Evolutionary conservation across 2,888 invertebrate genomes (phyloP).

Genomic region (Yponomeuta cagnagella): DNA sequence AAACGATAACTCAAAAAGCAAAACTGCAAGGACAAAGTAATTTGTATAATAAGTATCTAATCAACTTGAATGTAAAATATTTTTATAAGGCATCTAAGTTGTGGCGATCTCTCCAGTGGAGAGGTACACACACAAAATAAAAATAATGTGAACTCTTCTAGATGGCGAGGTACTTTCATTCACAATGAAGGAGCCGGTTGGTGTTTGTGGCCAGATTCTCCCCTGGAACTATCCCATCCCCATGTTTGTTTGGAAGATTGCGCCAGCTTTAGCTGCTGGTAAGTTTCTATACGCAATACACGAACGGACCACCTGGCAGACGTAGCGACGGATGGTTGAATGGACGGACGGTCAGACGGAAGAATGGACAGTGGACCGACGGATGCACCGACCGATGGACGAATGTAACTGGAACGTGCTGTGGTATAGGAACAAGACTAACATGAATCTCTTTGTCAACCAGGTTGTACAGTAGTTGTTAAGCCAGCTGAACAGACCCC

Average conservation of each 20-base stretch:
- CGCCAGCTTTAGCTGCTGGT: slow-evolving; percentile 82
- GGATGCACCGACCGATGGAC: neutral
- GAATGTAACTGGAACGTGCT: neutral
- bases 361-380: no score
- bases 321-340: no score
- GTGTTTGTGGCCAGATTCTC: slow-evolving; percentile 91
- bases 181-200: slow-evolving; percentile 90
- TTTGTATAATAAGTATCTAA: no score
- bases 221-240: slow-evolving; percentile 95
- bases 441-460: neutral
- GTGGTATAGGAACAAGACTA: neutral
- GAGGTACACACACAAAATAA: no score
- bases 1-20: no score
- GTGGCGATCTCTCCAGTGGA: no score
- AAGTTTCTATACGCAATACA: slow-evolving; percentile 16
- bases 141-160: slow-evolving; percentile 22
- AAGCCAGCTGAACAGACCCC: slow-evolving; percentile 98
- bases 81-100: no score
- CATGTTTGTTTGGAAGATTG: slow-evolving; percentile 97
- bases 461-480: slow-evolving; percentile 86
- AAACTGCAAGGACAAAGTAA: no score
- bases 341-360: no score
- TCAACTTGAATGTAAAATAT: no score
- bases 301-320: neutral
- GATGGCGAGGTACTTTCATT: slow-evolving; percentile 88